Base-by-base conservation (phyloP, 2,888 invertebrate genomes). In the Cheilosia soror region DNA sequence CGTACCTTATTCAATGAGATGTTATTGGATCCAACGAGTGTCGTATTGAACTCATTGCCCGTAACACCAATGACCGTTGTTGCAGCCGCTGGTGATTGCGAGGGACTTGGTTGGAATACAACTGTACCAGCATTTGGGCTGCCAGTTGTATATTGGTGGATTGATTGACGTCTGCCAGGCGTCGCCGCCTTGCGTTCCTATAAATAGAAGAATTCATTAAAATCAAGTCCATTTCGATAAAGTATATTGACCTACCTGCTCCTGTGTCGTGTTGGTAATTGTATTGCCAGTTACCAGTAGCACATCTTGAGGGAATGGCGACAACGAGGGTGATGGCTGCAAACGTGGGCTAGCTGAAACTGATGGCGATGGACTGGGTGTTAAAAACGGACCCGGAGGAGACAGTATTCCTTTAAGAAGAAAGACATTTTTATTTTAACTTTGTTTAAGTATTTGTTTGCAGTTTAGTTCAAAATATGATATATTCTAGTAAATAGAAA, bases 361-460 rank as follows among this genome's bases (percentile, higher is more conserved):
- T 89, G 92, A 92, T 90, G 92, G 92, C 89, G 92, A 92, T 90
- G 93, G 93, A 90, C 92, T 92, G 90, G 92, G 92, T 90, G 92
- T 93, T 89, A 92, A 91, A 92, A 93, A 92, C 89, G 93, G 92
- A 91, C 93, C 92, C 92, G 92, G 92, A 92, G 92, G 93, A 92
- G 91, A 92, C 90, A 92, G 92, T 92, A 92, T 92, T 92, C 92
- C 91, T 90, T 87, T 40, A 89, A 88, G 68, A 71, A 62, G 20
- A 31, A 33, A 55, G 13, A 29, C 29, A 15, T 44, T 33, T 9
- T 15, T 15, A 53, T 33, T 65, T 44, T 25, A 53, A 31, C 29
- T 13, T 37, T 13, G 2, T n/a, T 25, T n/a, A 15, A 4, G n/a
- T 25, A 40, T 47, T 27, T 5, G 9, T 33, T 37, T 37, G 9